These are phyloP conservation scores for Phalera bucephala DNA, from an alignment of 2,888 invertebrate genomes.

Conservation along the genomic window DNA sequence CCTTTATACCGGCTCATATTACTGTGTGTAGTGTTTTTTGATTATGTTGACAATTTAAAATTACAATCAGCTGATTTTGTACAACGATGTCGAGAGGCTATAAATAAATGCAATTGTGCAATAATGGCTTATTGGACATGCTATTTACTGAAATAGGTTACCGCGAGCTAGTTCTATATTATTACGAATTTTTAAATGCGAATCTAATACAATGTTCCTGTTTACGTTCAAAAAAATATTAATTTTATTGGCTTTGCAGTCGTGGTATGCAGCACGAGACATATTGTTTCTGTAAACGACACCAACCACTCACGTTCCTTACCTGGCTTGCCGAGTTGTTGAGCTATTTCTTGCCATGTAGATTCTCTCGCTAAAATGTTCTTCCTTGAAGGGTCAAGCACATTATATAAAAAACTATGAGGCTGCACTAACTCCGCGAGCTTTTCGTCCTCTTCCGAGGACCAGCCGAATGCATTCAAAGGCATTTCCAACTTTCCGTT, in stretches of 20 bases:
- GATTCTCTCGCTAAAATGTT: conserved; percentile 66
- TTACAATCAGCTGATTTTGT: conserved; percentile 25
- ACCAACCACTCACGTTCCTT: conserved; percentile 12
- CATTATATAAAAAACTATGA: conserved; percentile 64
- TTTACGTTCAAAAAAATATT: too few relatives aligned
- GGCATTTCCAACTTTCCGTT: conserved; percentile 58
- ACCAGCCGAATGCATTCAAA: conserved; percentile 70
- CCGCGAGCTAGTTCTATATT: too few relatives aligned
- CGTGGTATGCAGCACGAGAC: conserved; percentile 45
- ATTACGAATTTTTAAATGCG: too few relatives aligned
- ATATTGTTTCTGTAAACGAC: conserved; percentile 15
- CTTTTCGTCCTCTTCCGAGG: conserved; percentile 65
- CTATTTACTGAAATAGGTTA: conserved; percentile 16
- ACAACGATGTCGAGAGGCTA: conserved; percentile 2
- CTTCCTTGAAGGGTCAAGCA: conserved; percentile 65
- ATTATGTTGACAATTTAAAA: too few relatives aligned
- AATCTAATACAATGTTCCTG: too few relatives aligned
- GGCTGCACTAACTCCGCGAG: conserved; percentile 67
- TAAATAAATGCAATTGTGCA: conserved; percentile 13
- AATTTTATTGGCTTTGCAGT: conserved; percentile 27
- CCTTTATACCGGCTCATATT: too few relatives aligned
- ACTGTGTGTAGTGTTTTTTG: too few relatives aligned
- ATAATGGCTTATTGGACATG: conserved; percentile 4
- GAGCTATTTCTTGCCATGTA: conserved; percentile 74
- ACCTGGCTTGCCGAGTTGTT: conserved; percentile 68